A percentile compares a stretch with the other conserved stretches of the same genome.
These are phyloP conservation scores for Phoxinus phoxinus DNA, from an alignment of 2,113 vertebrate genomes.

Conservation along the genomic window DNA sequence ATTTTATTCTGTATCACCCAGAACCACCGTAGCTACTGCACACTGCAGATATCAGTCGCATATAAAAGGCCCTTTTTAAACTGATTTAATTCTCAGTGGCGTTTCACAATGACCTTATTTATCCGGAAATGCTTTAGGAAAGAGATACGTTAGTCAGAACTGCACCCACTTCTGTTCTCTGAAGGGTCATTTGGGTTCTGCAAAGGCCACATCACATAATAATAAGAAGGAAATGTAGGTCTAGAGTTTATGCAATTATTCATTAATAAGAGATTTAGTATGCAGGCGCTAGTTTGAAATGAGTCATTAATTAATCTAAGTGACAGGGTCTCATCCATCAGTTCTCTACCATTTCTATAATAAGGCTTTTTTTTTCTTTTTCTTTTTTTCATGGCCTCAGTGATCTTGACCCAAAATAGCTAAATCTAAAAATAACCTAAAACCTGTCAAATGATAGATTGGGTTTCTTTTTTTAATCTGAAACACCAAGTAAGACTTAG, in stretches of 20 bases:
- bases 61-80: conserved; percentile 5
- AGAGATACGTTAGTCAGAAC: not conserved
- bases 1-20: not conserved
- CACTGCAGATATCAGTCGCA: not conserved
- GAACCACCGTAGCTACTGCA: not conserved
- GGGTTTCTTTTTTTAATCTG: not conserved
- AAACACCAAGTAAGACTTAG: not conserved
- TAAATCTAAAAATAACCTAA: conserved; percentile 12
- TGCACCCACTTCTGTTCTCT: not conserved
- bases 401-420: not conserved
- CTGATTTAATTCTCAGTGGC: not conserved
- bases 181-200: not conserved
- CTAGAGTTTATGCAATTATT: not conserved
- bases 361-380: conserved; percentile 21
- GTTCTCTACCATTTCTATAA: conserved; percentile 3
- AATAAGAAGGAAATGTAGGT: not conserved
- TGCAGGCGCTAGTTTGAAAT: conserved; percentile 10
- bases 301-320: conserved; percentile 5
- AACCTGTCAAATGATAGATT: not conserved
- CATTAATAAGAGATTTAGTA: conserved; percentile 10
- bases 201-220: not conserved
- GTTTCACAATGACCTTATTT: not conserved
- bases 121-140: not conserved
- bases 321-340: not conserved
- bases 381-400: conserved; percentile 13